Base-by-base conservation (phyloP, 1,140 invertebrate species). In the Hycleus phaleratus region DNA sequence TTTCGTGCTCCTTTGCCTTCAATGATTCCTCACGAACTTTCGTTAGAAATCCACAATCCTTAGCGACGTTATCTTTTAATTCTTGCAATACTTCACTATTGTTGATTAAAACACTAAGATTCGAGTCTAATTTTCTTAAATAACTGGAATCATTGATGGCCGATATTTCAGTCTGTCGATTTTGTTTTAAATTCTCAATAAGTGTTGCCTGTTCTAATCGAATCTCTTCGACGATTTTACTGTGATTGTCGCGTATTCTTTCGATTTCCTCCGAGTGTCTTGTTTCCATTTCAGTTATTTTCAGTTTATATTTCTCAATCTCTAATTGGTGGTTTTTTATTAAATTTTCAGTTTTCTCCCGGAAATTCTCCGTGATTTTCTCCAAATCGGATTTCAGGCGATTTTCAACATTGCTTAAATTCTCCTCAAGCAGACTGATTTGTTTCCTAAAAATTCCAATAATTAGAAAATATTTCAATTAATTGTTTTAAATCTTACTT, bases 111-210 rank as follows among this genome's bases (percentile, higher is more conserved):
- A 76, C 64, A 11, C 60, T 68, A 4, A 77, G 75, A 26, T 71
- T 77, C 26, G 59, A 49, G 32, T 73, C 70, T 24, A 79, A 49
- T 47, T 73, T 77, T 46, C 75, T 69, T n/a, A 73, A 58, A 38
- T 77, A 76, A n/a, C 60, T 61, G 52, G 73, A 70, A 48, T 77
- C 72, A n/a, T 71, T 64, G 11, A 75, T 58, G 0, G 75, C 49
- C 1, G 71, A 59, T 4, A 68, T 63, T 62, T 79, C 77, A 2
- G 71, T 42, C 53, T 71, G 49, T 55, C 74, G 76, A 18, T 71
- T 64, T 56, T 76, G 70, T 45, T 77, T 70, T 10, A 79, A 68
- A 46, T 74, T 73, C 11, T 78, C 76, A 43, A 77, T 58, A 53
- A 72, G 69, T 6, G 66, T 65, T 8, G 64, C 59, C 58, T 75